Percentiles rank a stretch among this genome's conserved stretches.
These are phyloP conservation scores for Telmatherina bonti DNA, from an alignment of 2,797 vertebrate genomes.

Conservation along the genomic window DNA sequence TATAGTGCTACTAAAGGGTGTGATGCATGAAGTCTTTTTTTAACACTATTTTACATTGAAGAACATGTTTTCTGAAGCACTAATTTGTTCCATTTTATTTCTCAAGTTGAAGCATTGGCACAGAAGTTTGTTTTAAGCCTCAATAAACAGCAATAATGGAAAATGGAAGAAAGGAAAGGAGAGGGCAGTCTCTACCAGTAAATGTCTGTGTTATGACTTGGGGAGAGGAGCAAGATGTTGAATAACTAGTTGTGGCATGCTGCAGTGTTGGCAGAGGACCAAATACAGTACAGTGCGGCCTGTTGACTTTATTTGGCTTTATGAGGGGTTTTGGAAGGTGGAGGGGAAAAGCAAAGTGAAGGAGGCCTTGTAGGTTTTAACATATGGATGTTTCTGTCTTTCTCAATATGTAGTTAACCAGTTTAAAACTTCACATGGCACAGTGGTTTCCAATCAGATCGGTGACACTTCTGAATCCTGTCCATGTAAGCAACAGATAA, in stretches of 20 bases:
- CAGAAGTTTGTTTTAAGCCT: conserved; percentile 1
- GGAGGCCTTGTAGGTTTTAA: background rate
- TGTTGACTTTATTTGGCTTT: conserved; percentile 24
- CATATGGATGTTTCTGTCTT: too few species aligned
- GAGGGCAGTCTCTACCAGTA: background rate
- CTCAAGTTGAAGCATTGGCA: background rate
- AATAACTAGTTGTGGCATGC: conserved; percentile 32
- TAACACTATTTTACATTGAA: too few species aligned
- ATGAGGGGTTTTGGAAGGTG: background rate
- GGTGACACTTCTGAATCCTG: too few species aligned
- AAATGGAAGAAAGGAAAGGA: background rate
- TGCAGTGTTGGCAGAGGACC: conserved; percentile 48
- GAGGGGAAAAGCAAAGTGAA: background rate
- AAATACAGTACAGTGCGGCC: conserved; percentile 26
- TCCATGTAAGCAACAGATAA: too few species aligned
- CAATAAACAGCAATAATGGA: conserved; percentile 7
- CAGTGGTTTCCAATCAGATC: too few species aligned
- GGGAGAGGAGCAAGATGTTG: conserved; percentile 31
- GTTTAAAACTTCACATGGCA: background rate
- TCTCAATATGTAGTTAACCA: background rate
- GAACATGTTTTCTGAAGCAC: too few species aligned
- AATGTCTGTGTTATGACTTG: conserved; percentile 21
- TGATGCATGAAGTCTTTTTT: too few species aligned
- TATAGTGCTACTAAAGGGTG: too few species aligned
- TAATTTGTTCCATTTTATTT: background rate